Base-by-base conservation (phyloP, 1,140 invertebrate species). In the Neoseiulus cucumeris region DNA sequence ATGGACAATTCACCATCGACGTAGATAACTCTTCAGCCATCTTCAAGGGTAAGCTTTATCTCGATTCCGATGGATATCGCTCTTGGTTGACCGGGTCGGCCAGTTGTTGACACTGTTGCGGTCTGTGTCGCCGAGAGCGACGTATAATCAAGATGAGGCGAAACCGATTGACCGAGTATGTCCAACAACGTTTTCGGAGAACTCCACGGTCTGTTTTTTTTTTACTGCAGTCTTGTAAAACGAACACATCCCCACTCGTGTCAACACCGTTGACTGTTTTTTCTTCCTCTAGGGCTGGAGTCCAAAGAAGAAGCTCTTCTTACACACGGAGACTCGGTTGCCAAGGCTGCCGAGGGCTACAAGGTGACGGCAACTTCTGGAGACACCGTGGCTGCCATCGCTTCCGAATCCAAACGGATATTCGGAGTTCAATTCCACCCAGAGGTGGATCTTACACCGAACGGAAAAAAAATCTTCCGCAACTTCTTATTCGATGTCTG, bases 391-490 rank as follows among this genome's bases (percentile, higher is more conserved):
- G 86, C 89, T 25, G 92, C 86, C 42, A 91, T 99, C 73, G 85
- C 86, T 64, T 92, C 91, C 78, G 91, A 96, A 70, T 86, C 89
- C 72, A 78, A 85, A 72, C 83, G 86, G 64, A 81, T 98, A 30
- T 99, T 95, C 75, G 95, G 95, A 25, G 85, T 98, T 51, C 95
- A 99, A 78, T 99, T 98, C 78, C 95, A 98, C 77, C 91, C 91
- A 0, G 90, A 90, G 79, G 91, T 96, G 44, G 93, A 98, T 78
- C 81, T 98, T 66, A 96, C 94, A 6, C 80, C 82, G 7, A 87
- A 95, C 74, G 95, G 96, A 30, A 85, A 85, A 76, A 79, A 82
- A 67, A 97, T 98, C 82, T 77, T 98, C 68, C 84, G 85, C 42
- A 97, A 98, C 77, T 99, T 98, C 77, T 79, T 98, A 55, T 93